phyloP scores from a whole-genome alignment of 2,888 invertebrate genomes.

The Eretmocerus hayati region DNA sequence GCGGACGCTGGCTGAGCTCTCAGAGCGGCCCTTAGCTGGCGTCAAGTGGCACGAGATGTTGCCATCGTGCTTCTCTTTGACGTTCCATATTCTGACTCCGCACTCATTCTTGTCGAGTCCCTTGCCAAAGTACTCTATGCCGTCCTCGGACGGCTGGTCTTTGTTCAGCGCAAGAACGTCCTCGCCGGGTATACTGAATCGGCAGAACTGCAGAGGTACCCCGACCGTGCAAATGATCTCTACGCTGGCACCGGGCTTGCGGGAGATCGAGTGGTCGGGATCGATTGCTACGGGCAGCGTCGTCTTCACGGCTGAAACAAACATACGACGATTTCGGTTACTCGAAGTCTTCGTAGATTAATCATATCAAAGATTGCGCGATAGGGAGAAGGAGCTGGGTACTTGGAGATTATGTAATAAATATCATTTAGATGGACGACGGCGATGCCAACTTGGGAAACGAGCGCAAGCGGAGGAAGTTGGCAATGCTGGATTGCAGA shows the following conservation, averaged over 20 bases:
- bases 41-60: slow-evolving; percentile 62
- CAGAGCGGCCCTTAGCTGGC: slow-evolving; percentile 52
- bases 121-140: slow-evolving; percentile 47
- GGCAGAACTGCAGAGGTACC: slow-evolving; percentile 56
- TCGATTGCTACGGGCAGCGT: slow-evolving; percentile 31
- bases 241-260: slow-evolving; percentile 53
- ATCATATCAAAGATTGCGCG: too few species aligned
- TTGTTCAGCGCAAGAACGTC: slow-evolving; percentile 20
- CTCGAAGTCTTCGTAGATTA: too few species aligned
- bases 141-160: slow-evolving; percentile 31
- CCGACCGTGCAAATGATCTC: slow-evolving; percentile 54
- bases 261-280: slow-evolving; percentile 50
- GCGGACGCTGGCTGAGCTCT: slow-evolving; percentile 55
- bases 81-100: slow-evolving; percentile 60
- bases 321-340: neutral
- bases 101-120: slow-evolving; percentile 61
- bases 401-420: too few species aligned
- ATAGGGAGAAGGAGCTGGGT: too few species aligned
- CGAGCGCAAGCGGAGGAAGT: too few species aligned
- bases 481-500: too few species aligned
- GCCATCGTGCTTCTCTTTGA: slow-evolving; percentile 64
- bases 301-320: neutral
- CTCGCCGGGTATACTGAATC: slow-evolving; percentile 47
- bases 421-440: too few species aligned
- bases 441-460: too few species aligned